Conservation (phyloP, 2,888 invertebrate genomes). For the Pollenia griseotomentosa region DNA sequence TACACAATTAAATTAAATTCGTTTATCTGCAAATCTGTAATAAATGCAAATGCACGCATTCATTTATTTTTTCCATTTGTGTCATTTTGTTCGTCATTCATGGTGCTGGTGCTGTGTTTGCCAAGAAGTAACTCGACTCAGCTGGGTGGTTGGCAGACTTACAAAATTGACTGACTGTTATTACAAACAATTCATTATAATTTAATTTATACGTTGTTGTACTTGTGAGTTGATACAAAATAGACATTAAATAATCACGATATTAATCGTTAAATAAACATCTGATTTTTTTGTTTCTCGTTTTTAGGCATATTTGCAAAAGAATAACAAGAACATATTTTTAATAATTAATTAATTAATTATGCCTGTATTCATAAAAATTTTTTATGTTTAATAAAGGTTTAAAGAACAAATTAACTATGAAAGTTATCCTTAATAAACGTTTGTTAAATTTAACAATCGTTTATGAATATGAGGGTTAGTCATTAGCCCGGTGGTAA, state of each 20-base stretch:
- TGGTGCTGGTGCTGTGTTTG: neutral
- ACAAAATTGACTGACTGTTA: neutral
- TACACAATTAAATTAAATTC: slow-evolving; percentile 24
- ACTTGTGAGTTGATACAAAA: slow-evolving; percentile 15
- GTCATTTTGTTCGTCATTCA: neutral
- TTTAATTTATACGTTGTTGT: slow-evolving; percentile 17
- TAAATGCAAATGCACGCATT: slow-evolving; percentile 34
- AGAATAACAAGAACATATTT: slow-evolving; percentile 2
- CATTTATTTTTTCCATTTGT: neutral
- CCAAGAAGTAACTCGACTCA: neutral
- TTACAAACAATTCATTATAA: slow-evolving; percentile 13
- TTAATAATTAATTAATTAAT: slow-evolving; percentile 8
- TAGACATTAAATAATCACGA: slow-evolving; percentile 33
- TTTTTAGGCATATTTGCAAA: neutral
- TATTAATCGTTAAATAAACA: slow-evolving; percentile 14
- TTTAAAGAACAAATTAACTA: too few species aligned
- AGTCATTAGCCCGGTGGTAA: neutral
- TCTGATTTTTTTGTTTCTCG: neutral
- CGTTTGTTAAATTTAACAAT: too few species aligned
- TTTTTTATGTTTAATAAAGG: too few species aligned
- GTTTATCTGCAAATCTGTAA: slow-evolving; percentile 37
- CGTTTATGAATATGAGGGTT: too few species aligned
- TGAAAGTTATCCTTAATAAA: too few species aligned
- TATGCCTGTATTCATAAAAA: too few species aligned
- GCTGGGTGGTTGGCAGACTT: neutral